A percentile compares a stretch with the other conserved stretches of the same genome.
Evolutionary conservation across 2,888 invertebrate species (phyloP).

Genomic region (Minunthozetes semirufus): DNA sequence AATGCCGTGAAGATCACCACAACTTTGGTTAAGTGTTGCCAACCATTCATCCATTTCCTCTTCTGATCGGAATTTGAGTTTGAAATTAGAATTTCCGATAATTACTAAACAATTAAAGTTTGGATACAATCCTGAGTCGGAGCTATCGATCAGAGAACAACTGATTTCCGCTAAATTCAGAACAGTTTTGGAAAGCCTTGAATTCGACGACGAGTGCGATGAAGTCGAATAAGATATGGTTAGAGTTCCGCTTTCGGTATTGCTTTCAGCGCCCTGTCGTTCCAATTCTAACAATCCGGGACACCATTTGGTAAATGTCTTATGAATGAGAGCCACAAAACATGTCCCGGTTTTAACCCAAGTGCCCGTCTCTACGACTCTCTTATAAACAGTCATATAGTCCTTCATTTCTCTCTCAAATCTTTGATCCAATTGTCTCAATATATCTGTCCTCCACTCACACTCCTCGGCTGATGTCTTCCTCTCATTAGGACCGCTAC

Average conservation of each 20-base stretch:
- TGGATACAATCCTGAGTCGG: neutral
- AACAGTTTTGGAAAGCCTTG: constrained; percentile 60
- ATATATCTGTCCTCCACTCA: neutral
- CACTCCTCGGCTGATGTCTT: neutral
- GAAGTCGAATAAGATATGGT: constrained; percentile 48
- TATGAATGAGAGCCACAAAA: neutral
- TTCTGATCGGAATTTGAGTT: neutral
- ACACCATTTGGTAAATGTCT: neutral
- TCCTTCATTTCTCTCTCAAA: constrained; percentile 19
- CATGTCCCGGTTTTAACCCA: constrained; percentile 7
- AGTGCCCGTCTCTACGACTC: neutral
- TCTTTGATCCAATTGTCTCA: neutral
- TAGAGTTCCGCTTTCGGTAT: constrained; percentile 64
- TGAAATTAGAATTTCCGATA: neutral
- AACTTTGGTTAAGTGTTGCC: constrained; percentile 1
- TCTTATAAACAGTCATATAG: neutral
- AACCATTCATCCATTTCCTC: constrained; percentile 20
- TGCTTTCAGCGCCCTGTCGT: constrained; percentile 53
- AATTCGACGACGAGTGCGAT: constrained; percentile 48
- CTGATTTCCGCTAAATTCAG: constrained; percentile 69
- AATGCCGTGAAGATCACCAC: constrained; percentile 4
- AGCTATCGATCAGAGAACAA: constrained; percentile 56
- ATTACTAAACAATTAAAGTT: neutral
- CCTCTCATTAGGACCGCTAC: neutral
- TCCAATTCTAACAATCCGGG: constrained; percentile 50